These are phyloP conservation scores for Phoxinus dragarum DNA, from an alignment of 2,797 vertebrate genomes.

Conservation along the genomic window DNA sequence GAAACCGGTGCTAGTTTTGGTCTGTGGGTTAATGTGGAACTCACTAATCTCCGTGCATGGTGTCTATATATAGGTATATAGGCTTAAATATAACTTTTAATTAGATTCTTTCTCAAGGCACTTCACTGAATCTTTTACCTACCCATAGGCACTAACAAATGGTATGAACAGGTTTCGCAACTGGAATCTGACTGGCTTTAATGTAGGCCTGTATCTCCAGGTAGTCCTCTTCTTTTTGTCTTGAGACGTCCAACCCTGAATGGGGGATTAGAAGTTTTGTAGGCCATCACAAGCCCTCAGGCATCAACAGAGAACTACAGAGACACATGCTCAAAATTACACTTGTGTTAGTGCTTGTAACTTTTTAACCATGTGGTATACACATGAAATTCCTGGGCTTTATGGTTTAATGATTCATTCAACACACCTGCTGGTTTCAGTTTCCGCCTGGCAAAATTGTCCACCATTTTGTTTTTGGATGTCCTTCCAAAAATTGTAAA, in stretches of 20 bases:
- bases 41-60: background rate
- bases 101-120: background rate
- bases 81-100: background rate
- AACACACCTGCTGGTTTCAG: too few species aligned
- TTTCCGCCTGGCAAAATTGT: background rate
- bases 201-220: constrained; percentile 38
- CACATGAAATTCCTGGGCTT: background rate
- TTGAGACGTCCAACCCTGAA: constrained; percentile 37
- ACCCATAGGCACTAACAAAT: constrained; percentile 23
- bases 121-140: constrained; percentile 10
- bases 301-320: constrained; percentile 42
- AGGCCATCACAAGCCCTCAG: constrained; percentile 49
- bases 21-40: constrained; percentile 9
- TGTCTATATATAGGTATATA: background rate
- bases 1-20: background rate
- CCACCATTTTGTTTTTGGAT: background rate
- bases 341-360: constrained; percentile 8
- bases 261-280: constrained; percentile 47
- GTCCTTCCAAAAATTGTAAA: background rate
- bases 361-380: constrained; percentile 27
- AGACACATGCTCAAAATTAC: constrained; percentile 34
- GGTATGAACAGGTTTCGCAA: constrained; percentile 23
- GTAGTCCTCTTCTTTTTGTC: constrained; percentile 34
- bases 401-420: background rate
- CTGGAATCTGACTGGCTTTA: constrained; percentile 41